Evolutionary conservation across 2,113 vertebrate genomes (phyloP).

Genomic region (Pseudolaguvia tuberculata): DNA sequence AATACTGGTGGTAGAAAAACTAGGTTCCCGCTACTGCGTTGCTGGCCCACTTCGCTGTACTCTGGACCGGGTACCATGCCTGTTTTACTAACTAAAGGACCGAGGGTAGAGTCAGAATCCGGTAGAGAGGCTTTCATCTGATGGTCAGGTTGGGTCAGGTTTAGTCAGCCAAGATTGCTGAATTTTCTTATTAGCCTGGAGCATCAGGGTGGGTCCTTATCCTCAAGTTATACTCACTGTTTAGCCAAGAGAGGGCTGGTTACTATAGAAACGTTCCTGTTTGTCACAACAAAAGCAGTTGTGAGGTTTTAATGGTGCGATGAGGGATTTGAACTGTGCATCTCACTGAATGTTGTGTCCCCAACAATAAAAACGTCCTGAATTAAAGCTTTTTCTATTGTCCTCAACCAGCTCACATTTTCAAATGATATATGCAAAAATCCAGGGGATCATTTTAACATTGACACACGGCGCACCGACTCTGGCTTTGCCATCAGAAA

Average conservation of each 20-base stretch:
- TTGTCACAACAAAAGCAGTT: constrained; percentile 23
- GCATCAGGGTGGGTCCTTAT: not conserved
- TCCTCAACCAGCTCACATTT: constrained; percentile 18
- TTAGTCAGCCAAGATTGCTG: not conserved
- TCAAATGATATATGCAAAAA: not conserved
- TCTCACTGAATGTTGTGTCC: constrained; percentile 13
- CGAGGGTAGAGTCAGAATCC: not conserved
- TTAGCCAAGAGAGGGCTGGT: constrained; percentile 19
- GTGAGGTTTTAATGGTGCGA: constrained; percentile 32
- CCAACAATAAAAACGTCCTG: constrained; percentile 19
- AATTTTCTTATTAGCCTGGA: constrained; percentile 5
- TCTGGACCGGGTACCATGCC: not conserved
- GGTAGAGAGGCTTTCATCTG: not conserved
- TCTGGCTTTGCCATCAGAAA: constrained; percentile 12
- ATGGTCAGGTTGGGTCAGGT: not conserved
- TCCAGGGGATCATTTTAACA: constrained; percentile 13
- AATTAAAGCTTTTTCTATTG: constrained; percentile 18
- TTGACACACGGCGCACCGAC: constrained; percentile 21
- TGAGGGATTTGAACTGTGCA: constrained; percentile 11
- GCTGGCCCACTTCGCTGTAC: not conserved
- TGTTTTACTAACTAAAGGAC: not conserved
- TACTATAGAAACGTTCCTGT: constrained; percentile 20
- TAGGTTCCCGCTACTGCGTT: not conserved
- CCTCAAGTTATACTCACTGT: not conserved
- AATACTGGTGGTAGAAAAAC: not conserved